Conservation (phyloP, 2,888 invertebrate species). For the Phaonia tiefii region DNA sequence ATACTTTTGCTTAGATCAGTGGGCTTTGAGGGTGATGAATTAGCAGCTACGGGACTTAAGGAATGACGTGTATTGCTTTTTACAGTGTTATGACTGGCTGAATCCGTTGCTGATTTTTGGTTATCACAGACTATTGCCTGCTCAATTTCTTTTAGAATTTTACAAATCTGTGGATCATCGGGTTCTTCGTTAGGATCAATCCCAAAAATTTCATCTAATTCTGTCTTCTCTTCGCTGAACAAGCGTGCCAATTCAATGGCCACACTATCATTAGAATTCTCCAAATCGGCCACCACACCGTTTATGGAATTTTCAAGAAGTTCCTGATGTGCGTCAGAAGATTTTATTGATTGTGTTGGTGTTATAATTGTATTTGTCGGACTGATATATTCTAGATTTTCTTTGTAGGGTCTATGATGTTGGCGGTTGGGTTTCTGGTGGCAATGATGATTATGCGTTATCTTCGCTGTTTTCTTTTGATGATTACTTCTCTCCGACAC, state of each 20-base stretch:
- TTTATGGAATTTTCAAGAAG: background rate
- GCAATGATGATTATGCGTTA: conserved; percentile 5
- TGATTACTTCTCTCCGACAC: conserved; percentile 22
- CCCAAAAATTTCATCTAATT: conserved; percentile 77
- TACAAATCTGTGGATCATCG: conserved; percentile 72
- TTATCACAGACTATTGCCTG: conserved; percentile 65
- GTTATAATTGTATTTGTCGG: conserved; percentile 29
- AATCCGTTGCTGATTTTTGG: conserved; percentile 3
- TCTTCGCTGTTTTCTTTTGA: background rate
- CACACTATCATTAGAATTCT: conserved; percentile 65
- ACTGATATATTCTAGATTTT: conserved; percentile 34
- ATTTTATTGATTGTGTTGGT: conserved; percentile 8
- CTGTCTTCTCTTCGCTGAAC: conserved; percentile 74
- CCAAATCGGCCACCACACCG: conserved; percentile 8
- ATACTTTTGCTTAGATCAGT: conserved; percentile 73
- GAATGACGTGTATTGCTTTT: background rate
- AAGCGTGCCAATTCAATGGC: conserved; percentile 74
- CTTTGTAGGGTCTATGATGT: conserved; percentile 18
- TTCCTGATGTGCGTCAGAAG: background rate
- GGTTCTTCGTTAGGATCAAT: conserved; percentile 69
- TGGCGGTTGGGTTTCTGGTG: background rate
- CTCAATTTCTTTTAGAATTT: conserved; percentile 73
- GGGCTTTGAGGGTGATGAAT: background rate
- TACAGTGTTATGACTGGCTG: background rate
- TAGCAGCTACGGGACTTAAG: background rate